Conservation (phyloP, 35 echinoderm and acorn worm species). For the Holothuria glaberrima region DNA sequence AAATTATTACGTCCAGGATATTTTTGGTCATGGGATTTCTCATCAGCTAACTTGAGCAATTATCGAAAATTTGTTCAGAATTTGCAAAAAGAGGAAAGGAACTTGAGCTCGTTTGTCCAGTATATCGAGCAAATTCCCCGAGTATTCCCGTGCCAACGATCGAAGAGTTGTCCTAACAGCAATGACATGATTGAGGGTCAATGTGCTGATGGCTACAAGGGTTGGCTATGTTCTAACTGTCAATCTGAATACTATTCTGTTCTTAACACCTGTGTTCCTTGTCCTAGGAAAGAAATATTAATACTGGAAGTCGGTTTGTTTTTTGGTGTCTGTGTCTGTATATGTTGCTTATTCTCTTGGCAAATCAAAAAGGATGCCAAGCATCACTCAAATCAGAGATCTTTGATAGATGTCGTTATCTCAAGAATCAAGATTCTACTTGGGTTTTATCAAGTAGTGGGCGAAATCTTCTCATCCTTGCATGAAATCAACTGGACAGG, state of each 20-base stretch:
- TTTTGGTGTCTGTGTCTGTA: background rate
- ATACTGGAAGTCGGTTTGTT: background rate
- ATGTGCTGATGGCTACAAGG: too few relatives aligned
- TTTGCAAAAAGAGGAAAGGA: background rate
- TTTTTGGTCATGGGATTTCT: background rate
- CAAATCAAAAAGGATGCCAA: background rate
- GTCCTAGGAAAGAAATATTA: background rate
- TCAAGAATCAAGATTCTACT: too few relatives aligned
- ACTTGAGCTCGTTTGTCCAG: too few relatives aligned
- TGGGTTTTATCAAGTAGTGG: too few relatives aligned
- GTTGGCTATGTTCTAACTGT: constrained; percentile 2
- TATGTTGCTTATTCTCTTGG: background rate
- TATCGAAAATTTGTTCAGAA: background rate
- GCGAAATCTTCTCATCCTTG: too few relatives aligned
- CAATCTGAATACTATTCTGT: constrained; percentile 13
- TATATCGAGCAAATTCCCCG: background rate
- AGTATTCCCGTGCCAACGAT: background rate
- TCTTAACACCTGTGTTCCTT: background rate
- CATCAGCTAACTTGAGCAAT: background rate
- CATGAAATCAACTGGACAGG: too few relatives aligned
- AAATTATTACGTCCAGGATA: background rate
- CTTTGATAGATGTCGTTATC: background rate
- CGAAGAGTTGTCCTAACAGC: too few relatives aligned
- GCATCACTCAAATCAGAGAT: background rate
- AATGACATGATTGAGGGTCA: too few relatives aligned